These are phyloP conservation scores for Corticium candelabrum DNA, from an alignment of 37 sponge, comb jelly and placozoan genomes.

Conservation along the genomic window DNA sequence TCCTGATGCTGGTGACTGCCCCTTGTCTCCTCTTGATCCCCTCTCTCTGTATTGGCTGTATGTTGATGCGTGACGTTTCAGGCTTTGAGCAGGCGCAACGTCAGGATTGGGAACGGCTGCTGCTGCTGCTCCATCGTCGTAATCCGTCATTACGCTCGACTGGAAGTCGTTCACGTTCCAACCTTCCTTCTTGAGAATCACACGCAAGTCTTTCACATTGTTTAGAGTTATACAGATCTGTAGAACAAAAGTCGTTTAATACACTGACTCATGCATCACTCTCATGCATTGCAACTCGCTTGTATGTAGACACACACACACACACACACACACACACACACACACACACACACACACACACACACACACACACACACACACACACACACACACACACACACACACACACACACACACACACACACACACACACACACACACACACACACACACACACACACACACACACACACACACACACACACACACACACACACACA, in stretches of 20 bases:
- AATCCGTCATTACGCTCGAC: background rate
- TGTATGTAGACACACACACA: background rate
- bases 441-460: too few species aligned
- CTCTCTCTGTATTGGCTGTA: background rate
- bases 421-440: too few species aligned
- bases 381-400: too few species aligned
- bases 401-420: too few species aligned
- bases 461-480: too few species aligned
- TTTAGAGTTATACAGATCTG: constrained; percentile 52
- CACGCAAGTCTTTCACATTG: constrained; percentile 35
- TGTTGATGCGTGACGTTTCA: background rate
- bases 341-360: too few species aligned
- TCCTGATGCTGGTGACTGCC: too few species aligned
- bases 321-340: too few species aligned
- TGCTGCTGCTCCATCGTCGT: background rate
- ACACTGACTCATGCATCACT: background rate
- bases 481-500: too few species aligned
- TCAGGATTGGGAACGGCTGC: background rate
- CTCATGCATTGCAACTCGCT: background rate
- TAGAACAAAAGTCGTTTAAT: background rate
- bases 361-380: too few species aligned
- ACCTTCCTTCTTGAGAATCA: constrained; percentile 43
- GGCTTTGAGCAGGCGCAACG: background rate
- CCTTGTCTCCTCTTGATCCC: too few species aligned
- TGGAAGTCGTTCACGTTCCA: constrained; percentile 47